Evolutionary conservation across 2,888 invertebrate species (phyloP).

Genomic region (Dasysyrphus tricinctus): DNA sequence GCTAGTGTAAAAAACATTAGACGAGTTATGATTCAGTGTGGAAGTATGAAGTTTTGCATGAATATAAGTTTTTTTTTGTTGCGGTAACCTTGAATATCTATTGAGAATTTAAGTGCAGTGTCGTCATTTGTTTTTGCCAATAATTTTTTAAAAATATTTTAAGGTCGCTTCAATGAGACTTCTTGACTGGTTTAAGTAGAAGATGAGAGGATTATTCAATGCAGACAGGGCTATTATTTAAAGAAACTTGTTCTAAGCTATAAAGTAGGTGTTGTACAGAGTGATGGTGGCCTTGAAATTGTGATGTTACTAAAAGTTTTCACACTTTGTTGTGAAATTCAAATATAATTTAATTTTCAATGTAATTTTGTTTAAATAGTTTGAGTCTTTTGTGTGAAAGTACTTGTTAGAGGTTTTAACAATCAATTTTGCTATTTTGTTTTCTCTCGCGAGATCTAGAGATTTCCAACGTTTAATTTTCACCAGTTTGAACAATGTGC

Average conservation of each 20-base stretch:
- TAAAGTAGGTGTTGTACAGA: neutral
- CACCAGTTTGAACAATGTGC: conserved; percentile 42
- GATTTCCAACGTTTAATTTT: conserved; percentile 14
- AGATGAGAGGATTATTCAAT: conserved; percentile 4
- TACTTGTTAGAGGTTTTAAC: neutral
- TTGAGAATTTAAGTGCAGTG: conserved; percentile 27
- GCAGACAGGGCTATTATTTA: conserved; percentile 19
- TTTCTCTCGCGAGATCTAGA: neutral
- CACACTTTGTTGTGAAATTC: conserved; percentile 13
- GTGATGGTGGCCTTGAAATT: conserved; percentile 12
- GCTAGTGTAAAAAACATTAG: conserved; percentile 33
- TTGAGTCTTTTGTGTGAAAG: conserved; percentile 3
- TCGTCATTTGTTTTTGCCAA: conserved; percentile 52
- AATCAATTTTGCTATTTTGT: neutral
- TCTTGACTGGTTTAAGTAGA: neutral
- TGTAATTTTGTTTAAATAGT: neutral
- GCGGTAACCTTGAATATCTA: conserved; percentile 52
- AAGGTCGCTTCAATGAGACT: conserved; percentile 9
- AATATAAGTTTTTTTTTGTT: conserved; percentile 23
- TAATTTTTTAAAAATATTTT: neutral
- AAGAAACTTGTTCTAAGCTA: conserved; percentile 5
- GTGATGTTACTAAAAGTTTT: conserved; percentile 34
- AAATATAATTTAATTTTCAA: neutral
- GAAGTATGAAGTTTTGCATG: conserved; percentile 38
- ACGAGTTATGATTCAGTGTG: conserved; percentile 23